Base-by-base conservation (phyloP, 2,113 vertebrate genomes). In the Siphamia tubifer region DNA sequence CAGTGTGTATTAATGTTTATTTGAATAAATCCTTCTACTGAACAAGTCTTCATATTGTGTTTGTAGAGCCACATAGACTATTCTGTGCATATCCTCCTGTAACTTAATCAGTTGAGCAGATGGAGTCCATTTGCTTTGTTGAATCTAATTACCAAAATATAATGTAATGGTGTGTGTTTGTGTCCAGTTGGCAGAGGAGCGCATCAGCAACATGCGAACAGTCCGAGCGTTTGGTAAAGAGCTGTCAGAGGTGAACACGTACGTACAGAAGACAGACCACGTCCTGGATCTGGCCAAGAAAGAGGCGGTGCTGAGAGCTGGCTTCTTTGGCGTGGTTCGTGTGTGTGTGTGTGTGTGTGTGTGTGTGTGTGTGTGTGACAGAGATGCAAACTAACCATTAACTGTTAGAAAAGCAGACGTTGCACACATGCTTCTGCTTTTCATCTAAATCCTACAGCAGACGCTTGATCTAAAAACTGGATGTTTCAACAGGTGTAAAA, bases 181-280 rank as follows among this genome's bases (percentile, higher is more conserved):
- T 62, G 15, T 77, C n/a, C 23, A 99, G 97, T 85, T 99, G 81
- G 96, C 98, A 17, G 98, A 99, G 80, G 98, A 99, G 75, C 92
- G 95, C 8, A 96, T 99, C n/a, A 93, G 97, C 85, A 99, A 97
- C 73, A 84, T 99, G 67, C 90, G 98, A 77, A 99, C 98, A 2
- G 96, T 99, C 58, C 90, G 98, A 57, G 96, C 96, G 45, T 99
- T 99, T 74, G 96, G 95, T 17, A 96, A 98, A 82, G 98, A 99
- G 87, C 51, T 92, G 73, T 86, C 85, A 4, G 98, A 99, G 79
- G 93, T 95, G 56, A 57, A 83, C 52, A 91, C 89, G 20, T 99
- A 99, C 20, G 79, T 70, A 21, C 72, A 77, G 73, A 95, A 92
- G 83, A 86, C 93, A 19, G 91, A 94, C 54, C 19, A 80, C 0